Evolutionary conservation across 2,888 invertebrate species (phyloP).

Genomic region (Endomychus coccineus): DNA sequence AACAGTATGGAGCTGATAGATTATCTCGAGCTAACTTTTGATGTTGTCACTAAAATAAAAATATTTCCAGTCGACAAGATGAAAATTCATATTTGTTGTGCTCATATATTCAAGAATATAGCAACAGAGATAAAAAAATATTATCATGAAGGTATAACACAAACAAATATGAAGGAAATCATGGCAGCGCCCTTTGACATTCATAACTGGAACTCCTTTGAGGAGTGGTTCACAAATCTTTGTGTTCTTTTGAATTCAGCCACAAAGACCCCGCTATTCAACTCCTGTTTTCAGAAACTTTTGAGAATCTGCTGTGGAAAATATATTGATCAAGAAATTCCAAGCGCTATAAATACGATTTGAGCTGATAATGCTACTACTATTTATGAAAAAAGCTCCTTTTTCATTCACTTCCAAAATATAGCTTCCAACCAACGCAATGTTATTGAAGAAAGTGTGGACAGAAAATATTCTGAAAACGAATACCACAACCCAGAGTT

Average conservation of each 20-base stretch:
- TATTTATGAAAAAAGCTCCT: background rate
- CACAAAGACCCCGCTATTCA: background rate
- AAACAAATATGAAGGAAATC: no score
- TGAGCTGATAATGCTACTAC: background rate
- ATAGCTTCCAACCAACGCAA: background rate
- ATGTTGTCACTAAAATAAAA: background rate
- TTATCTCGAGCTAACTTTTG: background rate
- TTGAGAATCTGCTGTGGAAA: background rate
- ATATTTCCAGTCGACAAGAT: background rate
- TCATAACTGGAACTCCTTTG: no score
- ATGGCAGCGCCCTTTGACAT: no score
- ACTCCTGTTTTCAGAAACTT: background rate
- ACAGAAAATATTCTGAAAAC: background rate
- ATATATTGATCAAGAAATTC: background rate
- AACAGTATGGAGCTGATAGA: background rate
- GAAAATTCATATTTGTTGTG: no score
- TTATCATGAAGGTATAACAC: no score
- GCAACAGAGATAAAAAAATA: no score
- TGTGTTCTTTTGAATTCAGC: no score
- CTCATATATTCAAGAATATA: no score
- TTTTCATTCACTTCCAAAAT: background rate
- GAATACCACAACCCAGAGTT: no score
- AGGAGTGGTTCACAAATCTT: no score
- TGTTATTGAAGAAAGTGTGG: background rate
- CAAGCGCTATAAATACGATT: background rate